phyloP scores from a whole-genome alignment of 2,113 vertebrate species.

The Ovibos moschatus region DNA sequence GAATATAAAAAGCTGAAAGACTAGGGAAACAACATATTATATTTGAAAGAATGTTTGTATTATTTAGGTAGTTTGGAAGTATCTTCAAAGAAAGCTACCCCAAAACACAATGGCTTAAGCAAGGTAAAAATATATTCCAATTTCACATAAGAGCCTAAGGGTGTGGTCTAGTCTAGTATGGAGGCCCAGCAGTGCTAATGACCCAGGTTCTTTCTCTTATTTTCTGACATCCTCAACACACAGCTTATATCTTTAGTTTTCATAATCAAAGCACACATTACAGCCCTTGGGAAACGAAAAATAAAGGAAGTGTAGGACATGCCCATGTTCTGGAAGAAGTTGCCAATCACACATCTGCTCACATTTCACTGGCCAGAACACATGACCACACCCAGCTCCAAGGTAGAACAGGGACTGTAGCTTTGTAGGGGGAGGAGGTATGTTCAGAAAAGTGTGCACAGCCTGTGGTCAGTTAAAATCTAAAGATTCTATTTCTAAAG shows the following conservation, averaged over 20 bases:
- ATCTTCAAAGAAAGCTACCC: not conserved
- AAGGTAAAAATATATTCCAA: not conserved
- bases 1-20: not conserved
- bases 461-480: not conserved
- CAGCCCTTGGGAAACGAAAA: not conserved
- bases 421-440: not conserved
- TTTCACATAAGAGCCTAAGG: not conserved
- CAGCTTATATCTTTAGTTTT: not conserved
- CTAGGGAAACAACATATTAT: not conserved
- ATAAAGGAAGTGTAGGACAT: not conserved
- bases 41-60: slow-evolving; percentile 10
- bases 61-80: not conserved
- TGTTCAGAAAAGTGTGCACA: not conserved
- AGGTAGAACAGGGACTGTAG: not conserved
- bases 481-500: not conserved
- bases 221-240: not conserved
- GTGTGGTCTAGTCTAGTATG: not conserved
- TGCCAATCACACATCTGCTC: not conserved
- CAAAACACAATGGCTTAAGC: not conserved
- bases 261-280: not conserved
- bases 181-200: not conserved
- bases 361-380: not conserved
- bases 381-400: not conserved
- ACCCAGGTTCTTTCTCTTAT: not conserved
- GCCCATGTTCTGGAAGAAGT: not conserved